phyloP scores from a whole-genome alignment of 2,797 vertebrate genomes.

The Pseudochirops corinnae region DNA sequence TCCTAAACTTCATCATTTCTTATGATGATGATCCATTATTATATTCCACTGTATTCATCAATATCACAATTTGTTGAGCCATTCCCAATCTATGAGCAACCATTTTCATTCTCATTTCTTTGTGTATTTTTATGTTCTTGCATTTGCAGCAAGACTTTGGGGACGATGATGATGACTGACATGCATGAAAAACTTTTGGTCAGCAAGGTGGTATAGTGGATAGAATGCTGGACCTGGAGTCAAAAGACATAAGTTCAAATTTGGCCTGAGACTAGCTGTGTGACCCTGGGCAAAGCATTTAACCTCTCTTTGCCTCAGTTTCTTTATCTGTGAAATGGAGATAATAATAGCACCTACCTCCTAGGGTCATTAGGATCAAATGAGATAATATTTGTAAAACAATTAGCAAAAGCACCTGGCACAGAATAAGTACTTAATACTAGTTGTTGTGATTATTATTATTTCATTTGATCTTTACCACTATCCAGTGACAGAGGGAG shows the following conservation, averaged over 20 bases:
- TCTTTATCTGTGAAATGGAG: neutral
- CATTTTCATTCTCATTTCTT: slow-evolving; percentile 3
- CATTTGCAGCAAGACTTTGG: neutral
- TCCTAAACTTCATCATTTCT: neutral
- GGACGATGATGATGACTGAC: neutral
- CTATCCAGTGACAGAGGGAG: neutral
- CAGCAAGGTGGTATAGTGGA: neutral
- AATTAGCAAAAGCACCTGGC: neutral
- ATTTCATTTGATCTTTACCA: neutral
- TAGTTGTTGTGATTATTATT: neutral
- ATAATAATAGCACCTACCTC: neutral
- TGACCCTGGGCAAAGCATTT: neutral
- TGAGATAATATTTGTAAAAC: neutral
- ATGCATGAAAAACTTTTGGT: neutral
- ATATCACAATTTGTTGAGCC: neutral
- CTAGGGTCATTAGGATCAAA: neutral
- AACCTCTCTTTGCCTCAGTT: neutral
- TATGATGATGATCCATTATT: neutral
- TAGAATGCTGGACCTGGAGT: neutral
- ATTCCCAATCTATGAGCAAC: neutral
- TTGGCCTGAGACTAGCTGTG: neutral
- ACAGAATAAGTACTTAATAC: neutral
- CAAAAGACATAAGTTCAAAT: neutral
- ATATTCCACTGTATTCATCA: neutral
- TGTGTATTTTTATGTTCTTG: neutral